Conservation (phyloP, 2,888 invertebrate species). For the Pollenia amentaria region DNA sequence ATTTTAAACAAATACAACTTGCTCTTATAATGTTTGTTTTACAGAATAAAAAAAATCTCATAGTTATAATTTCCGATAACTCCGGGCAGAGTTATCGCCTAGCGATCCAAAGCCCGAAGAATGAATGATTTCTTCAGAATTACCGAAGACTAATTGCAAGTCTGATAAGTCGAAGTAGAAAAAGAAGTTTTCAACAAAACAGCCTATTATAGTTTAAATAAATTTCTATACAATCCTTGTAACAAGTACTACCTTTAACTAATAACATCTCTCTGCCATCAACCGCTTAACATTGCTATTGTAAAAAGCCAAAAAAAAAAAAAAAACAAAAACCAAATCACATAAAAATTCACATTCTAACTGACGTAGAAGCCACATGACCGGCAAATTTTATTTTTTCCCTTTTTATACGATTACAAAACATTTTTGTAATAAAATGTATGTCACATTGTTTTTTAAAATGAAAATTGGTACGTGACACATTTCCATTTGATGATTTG, state of each 20-base stretch:
- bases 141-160: too few species aligned
- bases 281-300: conserved; percentile 7
- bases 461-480: conserved; percentile 71
- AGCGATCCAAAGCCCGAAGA: too few species aligned
- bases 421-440: conserved; percentile 70
- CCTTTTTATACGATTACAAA: conserved; percentile 47
- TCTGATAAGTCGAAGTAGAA: too few species aligned
- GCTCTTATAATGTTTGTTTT: too few species aligned
- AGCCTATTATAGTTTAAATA: too few species aligned
- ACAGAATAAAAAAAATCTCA: too few species aligned
- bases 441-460: conserved; percentile 69
- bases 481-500: conserved; percentile 39
- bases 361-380: conserved; percentile 64
- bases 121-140: too few species aligned
- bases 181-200: too few species aligned
- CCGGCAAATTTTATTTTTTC: conserved; percentile 61
- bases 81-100: too few species aligned
- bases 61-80: too few species aligned
- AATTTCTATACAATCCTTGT: neutral
- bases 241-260: neutral
- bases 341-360: conserved; percentile 36
- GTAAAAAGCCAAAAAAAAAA: neutral
- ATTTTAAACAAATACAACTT: too few species aligned
- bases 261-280: neutral
- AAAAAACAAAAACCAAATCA: neutral